Evolutionary conservation across 2,888 invertebrate genomes (phyloP).

Genomic region (Amiota mariae): DNA sequence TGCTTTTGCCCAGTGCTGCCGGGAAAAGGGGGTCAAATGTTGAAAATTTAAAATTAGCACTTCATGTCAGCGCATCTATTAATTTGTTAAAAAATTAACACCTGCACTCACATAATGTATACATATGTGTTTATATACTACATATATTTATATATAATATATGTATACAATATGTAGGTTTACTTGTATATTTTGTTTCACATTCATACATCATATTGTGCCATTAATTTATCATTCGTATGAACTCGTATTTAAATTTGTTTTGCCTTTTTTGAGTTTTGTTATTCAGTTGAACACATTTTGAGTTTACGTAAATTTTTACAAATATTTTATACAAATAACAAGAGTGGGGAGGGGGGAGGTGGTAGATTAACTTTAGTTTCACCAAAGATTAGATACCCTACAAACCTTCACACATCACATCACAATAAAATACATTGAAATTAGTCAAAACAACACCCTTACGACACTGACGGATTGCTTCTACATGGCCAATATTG

Average conservation of each 20-base stretch:
- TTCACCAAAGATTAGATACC: too few relatives aligned
- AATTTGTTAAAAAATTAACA: conserved; percentile 63
- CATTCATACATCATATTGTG: conserved; percentile 39
- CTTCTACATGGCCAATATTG: too few relatives aligned
- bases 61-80: conserved; percentile 58
- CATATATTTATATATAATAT: neutral
- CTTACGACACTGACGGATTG: too few relatives aligned
- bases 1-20: neutral
- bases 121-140: conserved; percentile 5
- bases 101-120: conserved; percentile 39
- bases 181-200: conserved; percentile 11
- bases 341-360: conserved; percentile 4
- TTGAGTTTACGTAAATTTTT: conserved; percentile 18
- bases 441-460: too few relatives aligned
- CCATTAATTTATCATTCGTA: conserved; percentile 29
- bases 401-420: too few relatives aligned
- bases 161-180: too few relatives aligned
- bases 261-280: neutral
- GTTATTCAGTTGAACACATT: neutral
- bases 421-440: too few relatives aligned
- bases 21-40: neutral
- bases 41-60: conserved; percentile 47
- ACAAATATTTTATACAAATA: conserved; percentile 59
- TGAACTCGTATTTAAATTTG: too few relatives aligned
- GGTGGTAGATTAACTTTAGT: too few relatives aligned